Base-by-base conservation (phyloP, 2,888 invertebrate genomes). In the Pseudococcus jackbeardsleyi region DNA sequence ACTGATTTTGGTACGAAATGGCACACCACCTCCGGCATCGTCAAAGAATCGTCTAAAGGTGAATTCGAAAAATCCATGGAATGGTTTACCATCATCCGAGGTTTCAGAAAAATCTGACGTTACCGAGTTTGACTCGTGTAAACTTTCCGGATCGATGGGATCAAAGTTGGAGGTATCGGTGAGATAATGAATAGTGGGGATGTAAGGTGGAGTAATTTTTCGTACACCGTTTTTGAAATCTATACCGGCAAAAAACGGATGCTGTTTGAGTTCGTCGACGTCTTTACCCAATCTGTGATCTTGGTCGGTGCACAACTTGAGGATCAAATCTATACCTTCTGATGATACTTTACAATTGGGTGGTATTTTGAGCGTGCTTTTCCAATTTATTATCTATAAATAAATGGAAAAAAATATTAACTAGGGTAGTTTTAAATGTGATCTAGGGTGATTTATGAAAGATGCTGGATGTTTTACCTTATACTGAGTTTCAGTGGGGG, bases 111-210 rank as follows among this genome's bases (percentile, higher is more conserved):
- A 96, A 91, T 95, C 95, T n/a, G 96, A 96, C 91, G 96, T 96
- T 8, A 95, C 94, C 77, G 95, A 95, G 86, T 93, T 94, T 0
- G 96, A 96, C 91, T 96, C 95, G 84, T 96, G 93, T 89, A 97
- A 92, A 91, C 96, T 96, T 90, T 97, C 97, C 0, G 97, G 96
- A 92, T 97, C 97, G 89, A 98, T 95, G 1, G 97, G 97, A 92
- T 99, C 99, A 92, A 99, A 99, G 92, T 99, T 99, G 88, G 99
- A 99, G 3, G 99, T 99, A 92, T 99, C 99, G 19, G 98, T 98
- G 50, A 98, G 96, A 93, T 96, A 96, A 90, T 96, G 96, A 91
- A 99, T 99, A 91, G 95, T 94, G 85, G 99, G 99, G 92, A 97
- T 95, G 92, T 97, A 96, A 0, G 98, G 98, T 17, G 99, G 98